phyloP scores from a whole-genome alignment of 2,113 vertebrate genomes.

The Menura novaehollandiae region DNA sequence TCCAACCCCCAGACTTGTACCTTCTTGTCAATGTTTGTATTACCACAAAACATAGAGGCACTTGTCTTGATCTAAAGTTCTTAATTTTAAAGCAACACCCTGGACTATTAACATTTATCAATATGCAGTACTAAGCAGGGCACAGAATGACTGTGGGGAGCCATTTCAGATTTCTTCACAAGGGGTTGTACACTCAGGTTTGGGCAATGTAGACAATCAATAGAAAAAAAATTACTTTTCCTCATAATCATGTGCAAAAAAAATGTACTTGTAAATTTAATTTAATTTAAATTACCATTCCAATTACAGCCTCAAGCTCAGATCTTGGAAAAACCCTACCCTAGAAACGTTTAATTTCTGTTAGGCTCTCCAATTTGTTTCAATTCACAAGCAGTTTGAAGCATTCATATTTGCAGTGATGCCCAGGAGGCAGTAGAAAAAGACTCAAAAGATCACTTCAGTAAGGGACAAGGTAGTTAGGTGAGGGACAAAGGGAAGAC shows the following conservation, averaged over 20 bases:
- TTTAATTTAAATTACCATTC: background rate
- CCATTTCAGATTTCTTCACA: background rate
- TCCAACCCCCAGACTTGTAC: background rate
- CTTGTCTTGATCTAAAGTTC: background rate
- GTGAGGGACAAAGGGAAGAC: background rate
- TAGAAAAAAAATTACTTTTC: background rate
- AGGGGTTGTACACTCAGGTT: background rate
- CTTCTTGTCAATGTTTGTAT: background rate
- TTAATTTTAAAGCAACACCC: background rate
- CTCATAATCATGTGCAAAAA: background rate
- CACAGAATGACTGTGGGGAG: background rate
- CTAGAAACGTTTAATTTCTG: background rate
- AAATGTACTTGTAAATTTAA: background rate
- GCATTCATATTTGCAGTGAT: background rate
- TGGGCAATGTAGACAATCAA: background rate
- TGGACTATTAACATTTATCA: background rate
- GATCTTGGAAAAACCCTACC: background rate
- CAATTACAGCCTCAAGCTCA: background rate
- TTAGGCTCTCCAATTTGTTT: background rate
- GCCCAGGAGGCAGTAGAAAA: background rate
- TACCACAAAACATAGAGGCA: background rate
- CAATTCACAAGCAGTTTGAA: background rate
- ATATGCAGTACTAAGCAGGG: background rate
- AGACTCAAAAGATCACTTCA: background rate
- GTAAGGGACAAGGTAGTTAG: background rate